phyloP scores from a whole-genome alignment of 2,113 vertebrate species.

The Calyptomena viridis region DNA sequence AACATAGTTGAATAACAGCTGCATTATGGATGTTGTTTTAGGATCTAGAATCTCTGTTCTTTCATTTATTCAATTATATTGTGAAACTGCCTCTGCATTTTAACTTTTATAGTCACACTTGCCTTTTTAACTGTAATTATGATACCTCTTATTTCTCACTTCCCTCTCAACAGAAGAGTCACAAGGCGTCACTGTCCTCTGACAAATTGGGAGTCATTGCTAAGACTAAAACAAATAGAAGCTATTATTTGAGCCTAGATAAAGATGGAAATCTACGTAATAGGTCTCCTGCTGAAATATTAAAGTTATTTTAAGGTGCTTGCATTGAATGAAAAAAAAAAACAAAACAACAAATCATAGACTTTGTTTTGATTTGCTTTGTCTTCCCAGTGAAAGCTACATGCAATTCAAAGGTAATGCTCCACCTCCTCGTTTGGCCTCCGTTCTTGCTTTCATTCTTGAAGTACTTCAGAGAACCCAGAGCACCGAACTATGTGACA shows the following conservation, averaged over 20 bases:
- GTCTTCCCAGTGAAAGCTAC: slow-evolving; percentile 82
- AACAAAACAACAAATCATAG: neutral
- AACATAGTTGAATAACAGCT: neutral
- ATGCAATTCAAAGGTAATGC: slow-evolving; percentile 85
- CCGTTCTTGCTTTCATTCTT: slow-evolving; percentile 80
- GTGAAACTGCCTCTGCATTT: neutral
- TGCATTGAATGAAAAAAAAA: neutral
- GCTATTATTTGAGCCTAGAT: neutral
- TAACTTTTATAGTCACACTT: neutral
- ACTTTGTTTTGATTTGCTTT: slow-evolving; percentile 36
- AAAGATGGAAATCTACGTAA: slow-evolving; percentile 21
- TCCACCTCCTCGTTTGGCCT: slow-evolving; percentile 83
- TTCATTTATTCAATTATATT: neutral
- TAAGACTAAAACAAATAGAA: slow-evolving; percentile 25
- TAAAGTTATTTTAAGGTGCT: slow-evolving; percentile 6
- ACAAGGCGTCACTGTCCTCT: neutral
- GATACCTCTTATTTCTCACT: neutral
- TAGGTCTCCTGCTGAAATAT: neutral
- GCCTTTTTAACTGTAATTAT: neutral
- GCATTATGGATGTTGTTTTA: neutral
- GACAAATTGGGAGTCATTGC: neutral
- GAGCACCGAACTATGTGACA: slow-evolving; percentile 73
- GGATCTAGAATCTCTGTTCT: neutral
- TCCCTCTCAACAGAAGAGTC: neutral
- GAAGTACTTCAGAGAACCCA: slow-evolving; percentile 81